Base-by-base conservation (phyloP, 2,888 invertebrate species). In the Nysson spinosus region DNA sequence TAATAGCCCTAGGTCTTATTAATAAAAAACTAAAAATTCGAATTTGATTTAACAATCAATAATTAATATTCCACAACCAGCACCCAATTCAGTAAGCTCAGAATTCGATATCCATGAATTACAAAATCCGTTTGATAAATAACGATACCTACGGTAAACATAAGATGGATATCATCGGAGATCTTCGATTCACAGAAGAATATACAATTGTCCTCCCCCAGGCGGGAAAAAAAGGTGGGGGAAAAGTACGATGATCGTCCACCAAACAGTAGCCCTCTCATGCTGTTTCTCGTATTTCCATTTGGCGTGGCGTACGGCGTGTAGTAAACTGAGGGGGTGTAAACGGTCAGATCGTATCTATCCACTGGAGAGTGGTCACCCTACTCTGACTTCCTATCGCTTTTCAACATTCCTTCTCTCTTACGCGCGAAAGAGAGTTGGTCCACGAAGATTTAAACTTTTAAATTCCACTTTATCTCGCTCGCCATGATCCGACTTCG, bases 381-480 rank as follows among this genome's bases (percentile, higher is more conserved):
- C 61, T 24, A 43, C 22, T 52, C 35, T 52, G n/a, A n/a, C 22
- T 19, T 14, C 44, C 34, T 34, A 24, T 42, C 46, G 40, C 52
- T 47, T 39, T 39, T 30, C 51, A n/a, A n/a, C n/a, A n/a, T n/a
- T 44, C 37, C 34, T 60, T 49, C 42, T 47, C 14, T 28, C 52
- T 19, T 37, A 39, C 46, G 22, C 26, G 11, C 42, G 20, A 56
- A 52, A 64, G 67, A 64, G 69, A 75, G 71, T 64, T 65, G 56
- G 57, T 30, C 57, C 52, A 37, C 50, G 60, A 50, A 44, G 65
- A 82, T 85, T 82, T 83, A 85, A 86, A 86, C 80, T 86, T 86
- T 73, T 79, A 85, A 85, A 85, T 82, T n/a, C 77, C 78, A 40
- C 81, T 85, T 85, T 86, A 86, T 86, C 85, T 85, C 74, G 78